These are phyloP conservation scores for Nestor notabilis DNA, from an alignment of 2,113 vertebrate species.

Conservation along the genomic window DNA sequence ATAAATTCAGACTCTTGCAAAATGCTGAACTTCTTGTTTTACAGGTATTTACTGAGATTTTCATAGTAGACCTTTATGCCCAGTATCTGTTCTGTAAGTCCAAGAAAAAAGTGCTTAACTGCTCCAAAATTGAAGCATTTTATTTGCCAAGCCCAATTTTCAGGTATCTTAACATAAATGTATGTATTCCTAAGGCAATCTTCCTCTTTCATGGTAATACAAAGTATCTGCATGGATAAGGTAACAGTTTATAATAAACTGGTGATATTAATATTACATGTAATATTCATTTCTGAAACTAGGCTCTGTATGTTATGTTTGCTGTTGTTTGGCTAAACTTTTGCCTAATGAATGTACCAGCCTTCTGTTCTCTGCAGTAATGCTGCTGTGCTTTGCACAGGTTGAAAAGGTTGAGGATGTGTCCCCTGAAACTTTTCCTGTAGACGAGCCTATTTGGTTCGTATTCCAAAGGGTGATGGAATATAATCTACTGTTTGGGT, in stretches of 20 bases:
- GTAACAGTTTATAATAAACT: background rate
- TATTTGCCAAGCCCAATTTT: background rate
- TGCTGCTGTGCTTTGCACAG: background rate
- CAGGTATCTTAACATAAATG: background rate
- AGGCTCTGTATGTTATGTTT: background rate
- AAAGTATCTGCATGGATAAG: background rate
- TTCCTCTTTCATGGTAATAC: background rate
- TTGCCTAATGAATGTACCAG: background rate
- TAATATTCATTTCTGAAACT: background rate
- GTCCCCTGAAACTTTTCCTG: background rate
- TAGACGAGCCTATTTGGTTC: background rate
- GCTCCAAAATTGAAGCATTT: background rate
- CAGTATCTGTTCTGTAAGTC: background rate
- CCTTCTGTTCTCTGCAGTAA: background rate
- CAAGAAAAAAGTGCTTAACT: background rate
- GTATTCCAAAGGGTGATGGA: background rate
- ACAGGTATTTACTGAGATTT: background rate
- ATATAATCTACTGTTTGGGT: background rate
- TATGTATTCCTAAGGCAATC: background rate
- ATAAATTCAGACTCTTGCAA: background rate
- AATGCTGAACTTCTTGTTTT: background rate
- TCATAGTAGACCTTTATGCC: background rate
- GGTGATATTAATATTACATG: background rate
- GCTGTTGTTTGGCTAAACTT: background rate
- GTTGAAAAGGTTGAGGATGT: background rate